A percentile compares a stretch with the other conserved stretches of the same genome.
Evolutionary conservation across 2,888 invertebrate species (phyloP).

Genomic region (Ophraella communa): DNA sequence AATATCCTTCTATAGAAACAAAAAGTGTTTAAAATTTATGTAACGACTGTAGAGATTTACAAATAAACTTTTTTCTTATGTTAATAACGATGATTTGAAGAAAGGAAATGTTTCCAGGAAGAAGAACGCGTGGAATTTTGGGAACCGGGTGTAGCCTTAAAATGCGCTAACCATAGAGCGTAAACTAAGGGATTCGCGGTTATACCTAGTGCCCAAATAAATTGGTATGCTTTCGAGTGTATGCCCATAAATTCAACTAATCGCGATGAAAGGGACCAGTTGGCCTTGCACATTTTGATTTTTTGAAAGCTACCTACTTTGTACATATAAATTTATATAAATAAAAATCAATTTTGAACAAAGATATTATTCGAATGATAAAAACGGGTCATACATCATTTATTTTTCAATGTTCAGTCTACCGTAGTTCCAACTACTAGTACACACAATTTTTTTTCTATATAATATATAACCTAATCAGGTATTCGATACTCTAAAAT

Average conservation of each 20-base stretch:
- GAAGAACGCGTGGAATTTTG: conserved; percentile 22
- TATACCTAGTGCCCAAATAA: conserved; percentile 32
- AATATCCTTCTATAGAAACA: conserved; percentile 25
- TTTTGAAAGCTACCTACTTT: conserved; percentile 35
- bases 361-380: background rate
- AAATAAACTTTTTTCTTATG: too few species aligned
- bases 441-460: background rate
- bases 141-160: background rate
- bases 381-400: background rate
- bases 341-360: too few species aligned
- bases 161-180: too few species aligned
- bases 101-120: conserved; percentile 35
- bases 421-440: background rate
- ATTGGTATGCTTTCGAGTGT: conserved; percentile 43
- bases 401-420: background rate
- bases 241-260: conserved; percentile 47
- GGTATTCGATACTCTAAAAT: conserved; percentile 39
- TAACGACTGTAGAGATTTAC: conserved; percentile 32
- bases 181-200: too few species aligned
- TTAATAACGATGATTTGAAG: conserved; percentile 1
- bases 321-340: too few species aligned
- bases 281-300: conserved; percentile 42
- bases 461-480: too few species aligned
- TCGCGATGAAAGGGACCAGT: conserved; percentile 44
- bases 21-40: conserved; percentile 36